These are phyloP conservation scores for Pterobdella sp. DNA, from an alignment of 2,888 invertebrate species.

Conservation along the genomic window DNA sequence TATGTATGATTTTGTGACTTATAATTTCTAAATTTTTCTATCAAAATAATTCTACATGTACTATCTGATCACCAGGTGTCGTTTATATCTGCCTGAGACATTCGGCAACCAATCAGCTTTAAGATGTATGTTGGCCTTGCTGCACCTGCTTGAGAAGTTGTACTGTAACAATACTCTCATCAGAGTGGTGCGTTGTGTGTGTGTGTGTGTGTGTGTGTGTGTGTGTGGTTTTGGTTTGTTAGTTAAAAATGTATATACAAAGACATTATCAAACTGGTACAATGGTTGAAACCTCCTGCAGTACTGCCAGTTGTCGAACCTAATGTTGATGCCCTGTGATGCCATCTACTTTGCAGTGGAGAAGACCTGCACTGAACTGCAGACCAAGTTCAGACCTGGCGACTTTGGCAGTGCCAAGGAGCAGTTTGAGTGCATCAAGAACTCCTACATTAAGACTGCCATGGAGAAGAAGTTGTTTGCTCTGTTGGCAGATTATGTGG, in stretches of 20 bases:
- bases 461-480: constrained; percentile 12
- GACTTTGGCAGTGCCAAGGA: neutral
- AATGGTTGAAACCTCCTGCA: neutral
- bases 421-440: constrained; percentile 17
- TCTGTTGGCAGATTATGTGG: constrained; percentile 13
- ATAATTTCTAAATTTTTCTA: neutral
- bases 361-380: constrained; percentile 29
- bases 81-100: constrained; percentile 20
- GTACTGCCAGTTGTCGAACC: constrained; percentile 27
- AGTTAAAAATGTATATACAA: too few species aligned
- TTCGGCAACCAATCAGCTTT: constrained; percentile 27
- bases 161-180: constrained; percentile 27
- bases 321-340: constrained; percentile 26
- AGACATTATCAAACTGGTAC: too few species aligned
- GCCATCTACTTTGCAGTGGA: constrained; percentile 27
- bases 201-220: constrained; percentile 1
- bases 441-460: constrained; percentile 23
- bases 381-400: neutral
- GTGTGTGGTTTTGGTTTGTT: too few species aligned
- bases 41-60: neutral
- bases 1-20: neutral
- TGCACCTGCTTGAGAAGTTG: constrained; percentile 27
- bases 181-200: constrained; percentile 17
- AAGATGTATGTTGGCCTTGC: constrained; percentile 27
- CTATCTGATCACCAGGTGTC: neutral